A percentile compares a stretch with the other conserved stretches of the same genome.
Evolutionary conservation across 2,797 vertebrate species (phyloP).

Genomic region (Spondyliosoma cantharus): DNA sequence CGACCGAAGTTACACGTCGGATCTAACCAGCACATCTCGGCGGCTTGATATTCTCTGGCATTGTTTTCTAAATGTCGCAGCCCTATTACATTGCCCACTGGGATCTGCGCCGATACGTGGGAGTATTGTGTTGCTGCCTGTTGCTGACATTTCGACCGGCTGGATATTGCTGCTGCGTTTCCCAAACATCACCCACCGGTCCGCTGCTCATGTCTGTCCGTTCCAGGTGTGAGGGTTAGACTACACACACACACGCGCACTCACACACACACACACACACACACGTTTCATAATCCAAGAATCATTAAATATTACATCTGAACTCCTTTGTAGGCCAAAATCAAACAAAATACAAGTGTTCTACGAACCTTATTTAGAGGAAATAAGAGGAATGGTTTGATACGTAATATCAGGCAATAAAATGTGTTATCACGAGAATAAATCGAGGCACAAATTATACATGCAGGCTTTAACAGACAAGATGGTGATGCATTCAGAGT

Average conservation of each 20-base stretch:
- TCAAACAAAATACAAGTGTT: background rate
- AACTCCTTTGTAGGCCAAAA: background rate
- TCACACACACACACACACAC: conserved; percentile 1
- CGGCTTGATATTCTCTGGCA: conserved; percentile 64
- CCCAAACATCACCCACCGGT: conserved; percentile 67
- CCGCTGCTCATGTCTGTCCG: conserved; percentile 60
- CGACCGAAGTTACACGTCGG: conserved; percentile 30
- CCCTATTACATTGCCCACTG: conserved; percentile 76
- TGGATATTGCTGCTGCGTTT: conserved; percentile 75
- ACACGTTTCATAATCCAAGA: no score
- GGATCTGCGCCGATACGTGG: conserved; percentile 71
- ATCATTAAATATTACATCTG: no score
- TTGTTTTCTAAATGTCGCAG: conserved; percentile 79
- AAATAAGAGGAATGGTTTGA: background rate
- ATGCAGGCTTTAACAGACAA: background rate
- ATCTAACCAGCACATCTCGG: conserved; percentile 60
- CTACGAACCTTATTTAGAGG: background rate
- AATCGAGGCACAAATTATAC: background rate
- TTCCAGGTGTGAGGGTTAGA: conserved; percentile 48
- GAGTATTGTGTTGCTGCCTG: conserved; percentile 76
- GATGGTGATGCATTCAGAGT: background rate
- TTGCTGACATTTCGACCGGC: conserved; percentile 81
- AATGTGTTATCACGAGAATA: background rate
- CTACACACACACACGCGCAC: background rate
- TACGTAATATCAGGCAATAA: background rate